phyloP scores from a whole-genome alignment of 37 sponge, comb jelly and placozoan species.

The Spongia lamella region DNA sequence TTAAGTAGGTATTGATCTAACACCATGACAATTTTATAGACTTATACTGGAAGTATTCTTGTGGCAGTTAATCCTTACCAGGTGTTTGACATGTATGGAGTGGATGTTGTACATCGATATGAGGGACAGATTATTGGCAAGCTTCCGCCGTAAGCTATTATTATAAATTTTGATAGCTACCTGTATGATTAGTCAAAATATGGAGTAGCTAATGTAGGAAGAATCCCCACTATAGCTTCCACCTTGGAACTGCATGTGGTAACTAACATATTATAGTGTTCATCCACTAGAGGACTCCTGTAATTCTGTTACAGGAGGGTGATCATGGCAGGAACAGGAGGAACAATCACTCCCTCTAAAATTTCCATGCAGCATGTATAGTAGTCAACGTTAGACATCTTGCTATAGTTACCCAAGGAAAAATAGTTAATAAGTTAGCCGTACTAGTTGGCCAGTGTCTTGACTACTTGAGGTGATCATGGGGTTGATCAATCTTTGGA shows the following conservation, averaged over 20 bases:
- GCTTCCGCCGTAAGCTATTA: slow-evolving; percentile 61
- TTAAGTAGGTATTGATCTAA: slow-evolving; percentile 63
- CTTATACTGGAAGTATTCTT: slow-evolving; percentile 72
- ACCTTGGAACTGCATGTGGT: background rate
- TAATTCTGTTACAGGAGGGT: too few species aligned
- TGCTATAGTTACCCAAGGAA: too few species aligned
- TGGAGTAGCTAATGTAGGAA: too few species aligned
- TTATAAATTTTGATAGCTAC: background rate
- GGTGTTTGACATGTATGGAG: slow-evolving; percentile 58
- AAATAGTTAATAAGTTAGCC: too few species aligned
- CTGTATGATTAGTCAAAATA: background rate
- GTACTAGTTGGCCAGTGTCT: too few species aligned
- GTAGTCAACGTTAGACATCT: too few species aligned
- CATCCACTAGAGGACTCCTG: background rate
- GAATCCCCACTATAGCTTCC: too few species aligned
- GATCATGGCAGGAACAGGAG: too few species aligned
- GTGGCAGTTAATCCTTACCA: slow-evolving; percentile 75
- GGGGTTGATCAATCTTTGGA: too few species aligned
- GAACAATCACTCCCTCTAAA: too few species aligned
- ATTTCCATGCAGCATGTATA: too few species aligned
- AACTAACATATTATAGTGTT: background rate
- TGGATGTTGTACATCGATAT: slow-evolving; percentile 48
- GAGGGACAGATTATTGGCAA: slow-evolving; percentile 68
- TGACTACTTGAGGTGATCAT: too few species aligned
- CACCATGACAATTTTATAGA: slow-evolving; percentile 27